Conservation (phyloP, 2,888 invertebrate species). For the Sarcophaga rosellei region DNA sequence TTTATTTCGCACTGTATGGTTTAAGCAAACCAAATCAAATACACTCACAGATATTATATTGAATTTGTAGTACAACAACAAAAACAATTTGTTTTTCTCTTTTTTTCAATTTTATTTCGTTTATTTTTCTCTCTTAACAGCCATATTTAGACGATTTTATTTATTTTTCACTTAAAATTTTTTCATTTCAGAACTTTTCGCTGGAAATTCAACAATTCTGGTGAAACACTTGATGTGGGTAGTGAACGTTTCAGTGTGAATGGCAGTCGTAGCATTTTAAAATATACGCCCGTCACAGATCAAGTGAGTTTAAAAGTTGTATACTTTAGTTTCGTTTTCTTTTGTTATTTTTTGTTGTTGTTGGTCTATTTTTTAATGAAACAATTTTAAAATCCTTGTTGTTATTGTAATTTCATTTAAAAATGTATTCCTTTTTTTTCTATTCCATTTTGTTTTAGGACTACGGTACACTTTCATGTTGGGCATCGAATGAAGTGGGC, state of each 20-base stretch:
- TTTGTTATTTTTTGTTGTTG: neutral
- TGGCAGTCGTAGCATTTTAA: constrained; percentile 87
- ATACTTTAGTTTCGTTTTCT: too few species aligned
- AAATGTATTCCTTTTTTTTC: neutral
- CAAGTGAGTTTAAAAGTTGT: constrained; percentile 75
- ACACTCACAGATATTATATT: too few species aligned
- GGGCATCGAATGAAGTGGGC: constrained; percentile 92
- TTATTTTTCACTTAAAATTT: neutral
- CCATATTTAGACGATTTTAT: constrained; percentile 7
- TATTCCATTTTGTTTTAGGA: constrained; percentile 81
- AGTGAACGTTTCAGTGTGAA: constrained; percentile 90
- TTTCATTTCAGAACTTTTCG: constrained; percentile 86
- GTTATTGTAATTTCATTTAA: constrained; percentile 18
- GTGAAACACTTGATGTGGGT: constrained; percentile 92
- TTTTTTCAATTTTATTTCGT: too few species aligned
- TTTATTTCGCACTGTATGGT: too few species aligned
- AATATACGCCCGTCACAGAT: constrained; percentile 85
- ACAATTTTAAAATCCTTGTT: constrained; percentile 16
- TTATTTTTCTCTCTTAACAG: neutral
- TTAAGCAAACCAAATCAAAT: too few species aligned
- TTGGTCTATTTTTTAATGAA: neutral
- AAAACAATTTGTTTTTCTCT: too few species aligned
- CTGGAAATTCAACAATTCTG: constrained; percentile 97
- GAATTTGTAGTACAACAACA: too few species aligned
- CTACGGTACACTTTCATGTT: constrained; percentile 94